Conservation (phyloP, 2,888 invertebrate genomes). For the Stenodema calcarata region DNA sequence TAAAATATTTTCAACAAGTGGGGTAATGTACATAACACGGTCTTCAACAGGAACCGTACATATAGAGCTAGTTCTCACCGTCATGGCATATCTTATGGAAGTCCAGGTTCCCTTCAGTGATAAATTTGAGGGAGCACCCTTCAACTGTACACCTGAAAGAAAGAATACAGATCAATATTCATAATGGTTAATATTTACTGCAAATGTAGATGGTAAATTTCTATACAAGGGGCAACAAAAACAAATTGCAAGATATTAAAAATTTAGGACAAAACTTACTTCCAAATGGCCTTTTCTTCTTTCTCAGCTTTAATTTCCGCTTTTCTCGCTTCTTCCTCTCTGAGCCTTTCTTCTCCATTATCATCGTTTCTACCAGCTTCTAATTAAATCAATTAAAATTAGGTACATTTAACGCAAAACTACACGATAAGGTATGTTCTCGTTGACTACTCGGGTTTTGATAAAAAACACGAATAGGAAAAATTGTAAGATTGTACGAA, state of each 20-base stretch:
- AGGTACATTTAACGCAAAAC: no score
- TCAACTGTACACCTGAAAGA: slow-evolving; percentile 64
- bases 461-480: no score
- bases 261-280: slow-evolving; percentile 21
- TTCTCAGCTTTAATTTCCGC: slow-evolving; percentile 31
- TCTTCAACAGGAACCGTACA: no score
- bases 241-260: not conserved
- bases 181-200: no score
- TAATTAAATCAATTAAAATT: no score
- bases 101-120: slow-evolving; percentile 67
- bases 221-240: no score
- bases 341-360: not conserved
- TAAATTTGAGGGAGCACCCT: slow-evolving; percentile 67
- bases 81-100: slow-evolving; percentile 72
- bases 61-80: slow-evolving; percentile 9
- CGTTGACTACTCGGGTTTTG: no score
- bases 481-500: no score
- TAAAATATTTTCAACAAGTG: no score
- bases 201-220: no score
- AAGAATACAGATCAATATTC: not conserved
- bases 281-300: slow-evolving; percentile 33
- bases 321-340: slow-evolving; percentile 31
- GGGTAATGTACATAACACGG: no score
- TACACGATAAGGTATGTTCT: no score
- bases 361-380: not conserved